Evolutionary conservation across 2,797 vertebrate genomes (phyloP).

Genomic region (Phoebastria nigripes): DNA sequence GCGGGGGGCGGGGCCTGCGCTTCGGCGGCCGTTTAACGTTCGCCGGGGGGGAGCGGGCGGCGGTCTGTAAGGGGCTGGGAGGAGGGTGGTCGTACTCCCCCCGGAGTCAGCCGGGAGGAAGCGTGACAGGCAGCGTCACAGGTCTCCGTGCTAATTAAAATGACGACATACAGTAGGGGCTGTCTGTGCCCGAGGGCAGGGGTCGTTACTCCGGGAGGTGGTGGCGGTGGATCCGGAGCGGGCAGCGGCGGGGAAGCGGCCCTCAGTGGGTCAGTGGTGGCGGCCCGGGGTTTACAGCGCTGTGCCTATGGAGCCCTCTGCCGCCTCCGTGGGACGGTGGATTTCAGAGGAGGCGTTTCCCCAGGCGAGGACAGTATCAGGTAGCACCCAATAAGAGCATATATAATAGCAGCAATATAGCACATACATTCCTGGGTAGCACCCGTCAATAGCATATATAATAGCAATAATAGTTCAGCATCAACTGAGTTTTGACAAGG

Average conservation of each 20-base stretch:
- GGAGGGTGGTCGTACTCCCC: accelerated
- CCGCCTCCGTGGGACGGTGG: not conserved
- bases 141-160: not conserved
- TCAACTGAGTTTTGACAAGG: accelerated
- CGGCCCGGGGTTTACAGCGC: not conserved
- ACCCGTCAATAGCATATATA: accelerated
- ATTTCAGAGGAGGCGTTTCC: not conserved
- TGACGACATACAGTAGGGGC: accelerated
- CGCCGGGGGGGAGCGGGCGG: not conserved
- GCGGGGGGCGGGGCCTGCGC: not conserved
- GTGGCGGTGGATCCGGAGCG: not conserved
- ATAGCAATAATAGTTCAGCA: accelerated
- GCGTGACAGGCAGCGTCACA: not conserved
- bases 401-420: accelerated
- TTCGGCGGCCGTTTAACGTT: not conserved
- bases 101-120: too few relatives aligned
- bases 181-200: too few relatives aligned
- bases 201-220: too few relatives aligned
- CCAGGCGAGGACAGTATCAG: accelerated
- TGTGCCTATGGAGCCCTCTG: not conserved
- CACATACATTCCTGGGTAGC: accelerated
- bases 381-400: accelerated
- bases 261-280: not conserved
- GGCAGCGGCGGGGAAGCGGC: not conserved
- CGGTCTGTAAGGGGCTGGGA: not conserved